A percentile compares a stretch with the other conserved stretches of the same genome.
phyloP scores from a whole-genome alignment of 2,797 vertebrate genomes.

The Danio aesculapii region DNA sequence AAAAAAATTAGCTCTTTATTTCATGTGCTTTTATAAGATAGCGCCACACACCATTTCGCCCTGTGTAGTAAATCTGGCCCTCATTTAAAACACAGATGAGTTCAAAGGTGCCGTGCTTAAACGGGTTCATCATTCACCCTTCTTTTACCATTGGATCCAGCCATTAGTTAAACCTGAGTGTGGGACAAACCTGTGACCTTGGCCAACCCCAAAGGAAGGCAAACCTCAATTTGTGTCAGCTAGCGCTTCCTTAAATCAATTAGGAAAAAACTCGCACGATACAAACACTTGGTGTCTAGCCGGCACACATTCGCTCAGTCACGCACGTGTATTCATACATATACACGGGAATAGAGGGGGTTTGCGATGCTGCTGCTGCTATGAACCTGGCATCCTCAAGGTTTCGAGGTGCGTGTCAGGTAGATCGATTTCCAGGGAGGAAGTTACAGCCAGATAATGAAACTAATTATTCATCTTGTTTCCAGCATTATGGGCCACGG shows the following conservation, averaged over 20 bases:
- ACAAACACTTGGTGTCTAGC: conserved; percentile 33
- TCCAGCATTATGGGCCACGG: neutral
- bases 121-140: conserved; percentile 14
- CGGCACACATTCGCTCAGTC: conserved; percentile 19
- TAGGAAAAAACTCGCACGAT: conserved; percentile 11
- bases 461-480: conserved; percentile 26
- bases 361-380: conserved; percentile 12
- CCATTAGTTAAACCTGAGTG: conserved; percentile 45
- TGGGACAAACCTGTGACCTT: conserved; percentile 12
- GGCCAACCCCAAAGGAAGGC: conserved; percentile 1
- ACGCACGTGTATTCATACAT: neutral
- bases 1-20: too few relatives aligned
- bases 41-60: too few relatives aligned
- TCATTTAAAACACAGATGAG: conserved; percentile 6
- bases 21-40: too few relatives aligned
- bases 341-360: conserved; percentile 24
- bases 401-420: conserved; percentile 13
- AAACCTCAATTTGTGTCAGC: conserved; percentile 2
- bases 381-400: conserved; percentile 15
- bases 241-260: conserved; percentile 7
- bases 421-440: conserved; percentile 35
- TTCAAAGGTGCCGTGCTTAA: conserved; percentile 33
- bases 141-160: conserved; percentile 45
- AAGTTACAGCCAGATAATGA: conserved; percentile 42
- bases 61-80: neutral